These are phyloP conservation scores for Sebastes trivittatus DNA, from an alignment of 2,797 vertebrate species.

Conservation along the genomic window DNA sequence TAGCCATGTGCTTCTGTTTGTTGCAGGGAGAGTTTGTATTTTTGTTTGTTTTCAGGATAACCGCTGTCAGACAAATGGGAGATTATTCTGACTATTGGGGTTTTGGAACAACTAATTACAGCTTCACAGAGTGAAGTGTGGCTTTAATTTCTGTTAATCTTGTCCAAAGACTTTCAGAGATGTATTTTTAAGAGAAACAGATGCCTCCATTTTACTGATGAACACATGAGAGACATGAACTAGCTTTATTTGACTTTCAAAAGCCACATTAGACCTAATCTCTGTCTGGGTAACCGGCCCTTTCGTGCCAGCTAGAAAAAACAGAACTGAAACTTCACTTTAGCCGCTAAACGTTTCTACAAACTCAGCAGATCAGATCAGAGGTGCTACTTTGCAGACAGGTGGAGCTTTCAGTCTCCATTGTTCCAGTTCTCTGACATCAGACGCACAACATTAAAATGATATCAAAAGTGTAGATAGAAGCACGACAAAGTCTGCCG, in stretches of 20 bases:
- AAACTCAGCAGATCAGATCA: neutral
- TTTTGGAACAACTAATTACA: too few relatives aligned
- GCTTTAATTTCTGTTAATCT: too few relatives aligned
- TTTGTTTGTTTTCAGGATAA: too few relatives aligned
- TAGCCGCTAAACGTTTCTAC: neutral
- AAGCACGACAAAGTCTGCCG: neutral
- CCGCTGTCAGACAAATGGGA: too few relatives aligned
- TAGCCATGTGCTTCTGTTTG: too few relatives aligned
- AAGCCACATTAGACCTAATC: neutral
- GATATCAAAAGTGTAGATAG: neutral
- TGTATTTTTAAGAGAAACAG: neutral
- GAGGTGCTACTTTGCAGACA: neutral
- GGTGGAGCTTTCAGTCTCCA: neutral
- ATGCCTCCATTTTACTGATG: neutral
- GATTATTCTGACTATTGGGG: too few relatives aligned
- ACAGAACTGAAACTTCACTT: conserved; percentile 25
- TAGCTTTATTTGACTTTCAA: neutral
- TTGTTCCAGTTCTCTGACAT: neutral
- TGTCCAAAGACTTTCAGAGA: neutral
- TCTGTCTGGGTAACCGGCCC: neutral
- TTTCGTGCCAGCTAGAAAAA: neutral
- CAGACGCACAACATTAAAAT: neutral
- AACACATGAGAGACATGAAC: neutral
- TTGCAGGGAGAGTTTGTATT: too few relatives aligned
- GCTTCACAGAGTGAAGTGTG: too few relatives aligned